Conservation (phyloP, 1,140 invertebrate species). For the Amyelois transitella region DNA sequence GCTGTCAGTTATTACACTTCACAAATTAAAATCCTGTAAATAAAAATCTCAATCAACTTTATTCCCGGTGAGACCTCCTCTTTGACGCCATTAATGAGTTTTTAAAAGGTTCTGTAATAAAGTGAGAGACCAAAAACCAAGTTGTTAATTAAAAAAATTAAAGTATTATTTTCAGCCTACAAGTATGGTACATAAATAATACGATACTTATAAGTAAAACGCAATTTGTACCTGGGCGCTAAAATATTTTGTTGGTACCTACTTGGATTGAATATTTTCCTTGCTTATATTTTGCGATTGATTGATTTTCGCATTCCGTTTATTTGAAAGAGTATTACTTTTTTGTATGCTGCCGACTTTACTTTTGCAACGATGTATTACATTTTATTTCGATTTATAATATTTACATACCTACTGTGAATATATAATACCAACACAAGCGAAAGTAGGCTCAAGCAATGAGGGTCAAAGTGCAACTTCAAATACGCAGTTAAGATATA, state of each 20-base stretch:
- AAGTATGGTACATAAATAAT: no score
- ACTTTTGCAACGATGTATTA: no score
- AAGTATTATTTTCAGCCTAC: no score
- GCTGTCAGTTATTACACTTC: background rate
- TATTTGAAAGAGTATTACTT: background rate
- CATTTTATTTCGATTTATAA: no score
- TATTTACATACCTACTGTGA: no score
- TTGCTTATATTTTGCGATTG: background rate
- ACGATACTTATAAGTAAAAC: no score
- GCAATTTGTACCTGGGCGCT: no score
- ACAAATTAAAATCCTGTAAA: constrained; percentile 36
- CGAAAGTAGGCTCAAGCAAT: no score
- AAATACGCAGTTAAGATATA: no score
- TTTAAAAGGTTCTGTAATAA: constrained; percentile 16
- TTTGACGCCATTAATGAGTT: constrained; percentile 49
- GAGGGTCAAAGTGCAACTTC: no score
- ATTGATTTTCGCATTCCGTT: background rate
- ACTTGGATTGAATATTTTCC: background rate
- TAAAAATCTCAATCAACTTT: constrained; percentile 44
- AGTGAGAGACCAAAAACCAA: constrained; percentile 3
- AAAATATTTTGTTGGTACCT: background rate
- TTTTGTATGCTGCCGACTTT: no score
- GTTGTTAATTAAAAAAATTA: background rate
- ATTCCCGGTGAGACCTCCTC: constrained; percentile 18
- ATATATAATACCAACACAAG: no score